Evolutionary conservation across 2,797 vertebrate genomes (phyloP), one percentile per base, ranked within the genome.

Genomic region (Sternotherus odoratus): DNA sequence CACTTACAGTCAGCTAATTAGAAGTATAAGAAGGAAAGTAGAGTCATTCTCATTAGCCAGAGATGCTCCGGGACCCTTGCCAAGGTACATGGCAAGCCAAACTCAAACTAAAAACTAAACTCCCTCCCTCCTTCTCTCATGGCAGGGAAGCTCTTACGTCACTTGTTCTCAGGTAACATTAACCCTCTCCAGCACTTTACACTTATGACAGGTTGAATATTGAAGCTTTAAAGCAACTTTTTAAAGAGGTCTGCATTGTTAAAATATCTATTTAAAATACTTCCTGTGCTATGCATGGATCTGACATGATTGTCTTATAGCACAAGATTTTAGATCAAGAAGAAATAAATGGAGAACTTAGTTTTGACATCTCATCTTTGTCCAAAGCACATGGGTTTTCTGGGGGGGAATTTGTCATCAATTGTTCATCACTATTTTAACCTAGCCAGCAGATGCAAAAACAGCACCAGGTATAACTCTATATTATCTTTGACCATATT

Each of bases 161-260:
- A n/a, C n/a, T n/a, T n/a, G n/a, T n/a, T n/a, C n/a, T n/a, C n/a
- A n/a, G n/a, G n/a, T n/a, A n/a, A n/a, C n/a, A n/a, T n/a, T n/a
- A n/a, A n/a, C n/a, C n/a, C n/a, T n/a, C n/a, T n/a, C n/a, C n/a
- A n/a, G n/a, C n/a, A n/a, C n/a, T n/a, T n/a, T n/a, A n/a, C n/a
- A n/a, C n/a, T n/a, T n/a, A n/a, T n/a, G n/a, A n/a, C n/a, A n/a
- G 16, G 4, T 9, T 83, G n/a, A 13, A 21, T 82, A 11, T 33
- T 16, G 17, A 17, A 60, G 33, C 51, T 93, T 96, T 57, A 87
- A 83, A 88, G 46, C 72, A 88, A 60, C 16, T 49, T 87, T 81
- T 69, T 79, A 69, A 75, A 54, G 39, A 81, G 53, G 81, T 87
- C 82, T 88, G 60, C 39, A 90, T 23, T 82, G 69, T 33, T 26